phyloP scores from a whole-genome alignment of 2,888 invertebrate species.

The Apodemia zela region DNA sequence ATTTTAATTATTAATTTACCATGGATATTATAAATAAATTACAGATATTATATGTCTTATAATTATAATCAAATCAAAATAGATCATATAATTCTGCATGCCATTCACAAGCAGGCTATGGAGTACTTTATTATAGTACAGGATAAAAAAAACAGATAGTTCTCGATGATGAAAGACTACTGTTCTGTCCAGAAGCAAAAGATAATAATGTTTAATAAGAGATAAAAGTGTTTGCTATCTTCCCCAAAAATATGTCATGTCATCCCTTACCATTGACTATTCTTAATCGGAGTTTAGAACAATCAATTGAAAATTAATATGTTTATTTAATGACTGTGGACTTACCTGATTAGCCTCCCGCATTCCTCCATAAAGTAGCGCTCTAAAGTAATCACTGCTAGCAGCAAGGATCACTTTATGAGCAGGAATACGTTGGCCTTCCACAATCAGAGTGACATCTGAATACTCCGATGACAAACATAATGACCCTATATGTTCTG shows the following conservation, averaged over 20 bases:
- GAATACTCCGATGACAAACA: slow-evolving; percentile 94
- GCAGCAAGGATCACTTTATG: slow-evolving; percentile 93
- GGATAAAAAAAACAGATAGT: too few species aligned
- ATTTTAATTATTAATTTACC: too few species aligned
- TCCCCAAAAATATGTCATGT: not conserved
- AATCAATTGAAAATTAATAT: not conserved
- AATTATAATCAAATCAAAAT: not conserved
- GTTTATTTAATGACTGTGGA: not conserved
- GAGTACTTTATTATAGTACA: too few species aligned
- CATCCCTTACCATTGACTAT: not conserved
- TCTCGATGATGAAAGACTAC: too few species aligned
- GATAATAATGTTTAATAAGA: too few species aligned
- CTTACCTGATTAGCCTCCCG: slow-evolving; percentile 84
- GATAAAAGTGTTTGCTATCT: not conserved
- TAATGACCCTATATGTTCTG: slow-evolving; percentile 91
- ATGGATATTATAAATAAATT: too few species aligned
- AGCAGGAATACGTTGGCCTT: slow-evolving; percentile 81
- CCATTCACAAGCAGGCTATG: not conserved
- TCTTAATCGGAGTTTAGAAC: not conserved
- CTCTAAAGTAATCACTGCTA: slow-evolving; percentile 97
- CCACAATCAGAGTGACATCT: slow-evolving; percentile 93
- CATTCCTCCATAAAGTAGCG: slow-evolving; percentile 88
- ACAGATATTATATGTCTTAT: too few species aligned
- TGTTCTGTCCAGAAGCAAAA: too few species aligned
- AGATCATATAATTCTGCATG: not conserved